Evolutionary conservation across 2,888 invertebrate species (phyloP).

Genomic region (Resseliella maxima): DNA sequence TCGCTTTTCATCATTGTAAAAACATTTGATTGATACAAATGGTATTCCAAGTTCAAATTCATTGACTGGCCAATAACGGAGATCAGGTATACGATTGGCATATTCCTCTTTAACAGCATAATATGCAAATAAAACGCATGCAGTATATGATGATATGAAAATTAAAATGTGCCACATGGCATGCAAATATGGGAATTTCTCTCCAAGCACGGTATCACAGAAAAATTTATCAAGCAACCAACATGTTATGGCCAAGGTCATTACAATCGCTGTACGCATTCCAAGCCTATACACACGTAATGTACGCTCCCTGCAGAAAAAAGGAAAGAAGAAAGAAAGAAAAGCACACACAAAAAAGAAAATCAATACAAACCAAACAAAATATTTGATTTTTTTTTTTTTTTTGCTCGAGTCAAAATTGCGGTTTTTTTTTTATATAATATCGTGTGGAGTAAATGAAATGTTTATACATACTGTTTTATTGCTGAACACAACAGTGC

Average conservation of each 20-base stretch:
- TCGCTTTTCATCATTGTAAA: slow-evolving; percentile 68
- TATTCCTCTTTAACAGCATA: slow-evolving; percentile 79
- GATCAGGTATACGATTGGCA: slow-evolving; percentile 76
- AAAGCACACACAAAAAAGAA: slow-evolving; percentile 48
- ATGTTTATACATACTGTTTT: slow-evolving; percentile 71
- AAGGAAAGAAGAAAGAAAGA: slow-evolving; percentile 60
- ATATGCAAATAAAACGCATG: slow-evolving; percentile 82
- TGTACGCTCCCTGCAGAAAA: slow-evolving; percentile 70
- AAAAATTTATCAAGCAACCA: slow-evolving; percentile 84
- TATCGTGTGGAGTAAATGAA: neutral
- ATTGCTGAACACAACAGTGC: slow-evolving; percentile 76
- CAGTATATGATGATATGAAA: slow-evolving; percentile 82
- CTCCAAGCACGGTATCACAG: slow-evolving; percentile 81
- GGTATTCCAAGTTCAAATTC: slow-evolving; percentile 83
- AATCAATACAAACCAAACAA: neutral
- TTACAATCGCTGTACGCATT: slow-evolving; percentile 75
- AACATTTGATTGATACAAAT: slow-evolving; percentile 76
- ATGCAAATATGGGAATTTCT: slow-evolving; percentile 85
- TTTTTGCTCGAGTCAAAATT: too few species aligned
- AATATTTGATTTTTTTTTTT: slow-evolving; percentile 52
- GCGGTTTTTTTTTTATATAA: too few species aligned
- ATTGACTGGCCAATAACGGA: slow-evolving; percentile 82
- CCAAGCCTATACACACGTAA: slow-evolving; percentile 78
- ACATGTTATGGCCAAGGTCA: slow-evolving; percentile 77
- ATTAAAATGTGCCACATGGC: slow-evolving; percentile 86